A percentile compares a stretch with the other conserved stretches of the same genome.
phyloP scores from a whole-genome alignment of 1,140 invertebrate species.

The Paraescarpia echinospica region DNA sequence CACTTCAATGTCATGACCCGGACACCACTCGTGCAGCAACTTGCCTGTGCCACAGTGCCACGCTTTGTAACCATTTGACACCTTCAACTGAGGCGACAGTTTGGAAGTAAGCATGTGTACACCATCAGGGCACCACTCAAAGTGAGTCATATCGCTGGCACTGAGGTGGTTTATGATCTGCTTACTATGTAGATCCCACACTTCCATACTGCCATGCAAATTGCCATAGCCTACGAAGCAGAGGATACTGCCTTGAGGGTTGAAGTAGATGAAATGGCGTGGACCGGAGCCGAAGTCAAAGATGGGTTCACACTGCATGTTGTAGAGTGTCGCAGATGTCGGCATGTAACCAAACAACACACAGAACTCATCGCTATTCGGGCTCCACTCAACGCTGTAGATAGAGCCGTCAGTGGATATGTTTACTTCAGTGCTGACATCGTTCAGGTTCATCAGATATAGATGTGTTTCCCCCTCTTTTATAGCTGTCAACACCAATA shows the following conservation, averaged over 20 bases:
- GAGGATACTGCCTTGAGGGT: constrained; percentile 87
- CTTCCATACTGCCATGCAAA: constrained; percentile 82
- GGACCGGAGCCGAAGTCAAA: constrained; percentile 90
- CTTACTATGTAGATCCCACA: constrained; percentile 84
- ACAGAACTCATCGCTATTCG: constrained; percentile 84
- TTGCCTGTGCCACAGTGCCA: neutral
- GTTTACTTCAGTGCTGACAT: constrained; percentile 83
- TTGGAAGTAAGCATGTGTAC: constrained; percentile 92
- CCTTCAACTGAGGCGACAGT: constrained; percentile 85
- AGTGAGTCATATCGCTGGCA: constrained; percentile 83
- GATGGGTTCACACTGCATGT: constrained; percentile 85
- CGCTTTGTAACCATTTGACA: constrained; percentile 77
- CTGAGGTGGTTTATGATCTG: constrained; percentile 53
- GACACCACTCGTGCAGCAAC: neutral
- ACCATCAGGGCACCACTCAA: constrained; percentile 91
- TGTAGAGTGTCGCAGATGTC: constrained; percentile 85
- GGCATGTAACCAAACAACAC: constrained; percentile 94
- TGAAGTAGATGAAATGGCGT: constrained; percentile 86
- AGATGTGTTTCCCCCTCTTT: constrained; percentile 82
- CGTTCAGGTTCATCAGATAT: constrained; percentile 97
- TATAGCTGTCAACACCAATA: constrained; percentile 79
- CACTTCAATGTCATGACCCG: neutral
- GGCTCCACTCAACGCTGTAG: constrained; percentile 88
- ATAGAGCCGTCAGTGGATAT: constrained; percentile 90
- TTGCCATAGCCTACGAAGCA: constrained; percentile 93